Base-by-base conservation (phyloP, 2,797 vertebrate species). In the Parotocinclus haroldoi region DNA sequence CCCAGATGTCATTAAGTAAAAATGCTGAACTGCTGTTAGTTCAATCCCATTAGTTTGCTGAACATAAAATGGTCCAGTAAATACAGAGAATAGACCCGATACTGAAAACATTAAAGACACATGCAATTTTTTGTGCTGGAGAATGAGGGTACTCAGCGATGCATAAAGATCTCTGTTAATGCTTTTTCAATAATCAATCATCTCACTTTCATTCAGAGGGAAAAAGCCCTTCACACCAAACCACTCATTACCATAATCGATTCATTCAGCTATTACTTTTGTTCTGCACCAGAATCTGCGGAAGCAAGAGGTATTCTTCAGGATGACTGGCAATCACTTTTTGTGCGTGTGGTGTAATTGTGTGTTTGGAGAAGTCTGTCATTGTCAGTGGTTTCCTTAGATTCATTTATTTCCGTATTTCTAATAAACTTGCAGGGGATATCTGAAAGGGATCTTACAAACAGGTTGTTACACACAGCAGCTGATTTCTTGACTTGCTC, bases 381-480 rank as follows among this genome's bases (percentile, higher is more conserved):
- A 66, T 72, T 72, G 72, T 55, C 72, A 68, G 56, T 17, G 18
- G 38, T 74, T 78, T 79, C 77, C 81, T 67, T 63, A 53, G 64
- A 61, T 79, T 78, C 82, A 82, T 76, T 82, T 73, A 76, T 52
- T 69, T 76, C 58, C 80, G 83, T 80, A 80, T 81, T 80, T 84
- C 80, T 81, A 78, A 78, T 56, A 73, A 76, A 78, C 77, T 83
- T 78, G 81, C 79, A 78, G 72, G 79, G 76, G 79, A 78, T 79
- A 76, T 78, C 78, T 83, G 85, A 87, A 64, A 64, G 71, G 63
- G 85, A 89, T 89, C 84, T 81, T 84, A 88, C 88, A 90, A 84
- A 88, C 88, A 90, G 91, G 88, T 91, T 91, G 90, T 92, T 91
- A 89, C 87, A 92, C 86, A 91, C 91, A 85, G 89, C 91, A 90